A percentile compares a stretch with the other conserved stretches of the same genome.
These are phyloP conservation scores for Vombatus ursinus DNA, from an alignment of 2,113 vertebrate species.

Conservation along the genomic window DNA sequence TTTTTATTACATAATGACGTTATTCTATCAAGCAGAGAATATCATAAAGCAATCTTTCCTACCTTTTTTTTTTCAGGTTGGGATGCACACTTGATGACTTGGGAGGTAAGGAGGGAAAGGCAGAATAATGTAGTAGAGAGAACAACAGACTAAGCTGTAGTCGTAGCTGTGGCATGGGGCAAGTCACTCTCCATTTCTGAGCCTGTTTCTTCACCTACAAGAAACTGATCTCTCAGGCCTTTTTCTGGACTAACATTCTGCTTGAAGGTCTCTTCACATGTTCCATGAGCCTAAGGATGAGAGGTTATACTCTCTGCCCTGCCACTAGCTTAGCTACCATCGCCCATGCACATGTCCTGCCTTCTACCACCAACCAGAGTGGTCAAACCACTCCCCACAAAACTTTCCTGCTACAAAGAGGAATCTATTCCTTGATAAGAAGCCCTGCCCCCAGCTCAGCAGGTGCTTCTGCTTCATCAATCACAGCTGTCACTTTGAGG, in stretches of 20 bases:
- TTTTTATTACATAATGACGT: neutral
- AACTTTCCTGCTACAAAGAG: neutral
- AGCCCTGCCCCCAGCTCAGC: neutral
- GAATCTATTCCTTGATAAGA: neutral
- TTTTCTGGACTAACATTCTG: neutral
- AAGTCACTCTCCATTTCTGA: neutral
- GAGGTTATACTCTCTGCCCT: neutral
- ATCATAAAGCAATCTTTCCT: neutral
- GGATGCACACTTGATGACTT: neutral
- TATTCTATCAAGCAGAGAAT: neutral
- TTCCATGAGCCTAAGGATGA: neutral
- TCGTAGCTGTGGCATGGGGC: neutral
- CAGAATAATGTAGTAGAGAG: neutral
- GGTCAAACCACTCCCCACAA: neutral
- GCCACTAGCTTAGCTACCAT: neutral
- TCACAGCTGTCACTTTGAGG: neutral
- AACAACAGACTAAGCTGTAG: neutral
- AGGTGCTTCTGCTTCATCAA: conserved; percentile 1
- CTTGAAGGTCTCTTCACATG: neutral
- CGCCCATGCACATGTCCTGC: neutral
- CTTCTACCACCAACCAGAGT: neutral
- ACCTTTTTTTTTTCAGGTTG: neutral
- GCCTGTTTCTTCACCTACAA: neutral
- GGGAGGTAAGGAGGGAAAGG: neutral
- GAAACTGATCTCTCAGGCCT: neutral